phyloP scores from a whole-genome alignment of 2,797 vertebrate species.

The Enteromius fasciolatus region DNA sequence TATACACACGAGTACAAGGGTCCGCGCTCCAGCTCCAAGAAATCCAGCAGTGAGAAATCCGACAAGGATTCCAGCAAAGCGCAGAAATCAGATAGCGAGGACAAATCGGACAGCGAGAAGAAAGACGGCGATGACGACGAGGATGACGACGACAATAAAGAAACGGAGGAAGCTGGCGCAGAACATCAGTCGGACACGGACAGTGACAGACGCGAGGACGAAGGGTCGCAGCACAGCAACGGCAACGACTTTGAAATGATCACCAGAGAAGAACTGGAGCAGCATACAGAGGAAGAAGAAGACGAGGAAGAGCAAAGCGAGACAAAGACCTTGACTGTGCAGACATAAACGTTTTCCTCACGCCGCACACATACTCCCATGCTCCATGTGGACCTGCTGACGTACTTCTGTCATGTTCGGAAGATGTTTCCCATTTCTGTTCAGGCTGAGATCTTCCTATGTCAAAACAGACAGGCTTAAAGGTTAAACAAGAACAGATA shows the following conservation, averaged over 20 bases:
- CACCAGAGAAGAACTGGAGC: constrained; percentile 98
- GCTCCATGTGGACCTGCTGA: constrained; percentile 69
- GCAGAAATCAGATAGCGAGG: constrained; percentile 90
- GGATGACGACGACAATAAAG: constrained; percentile 72
- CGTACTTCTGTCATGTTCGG: constrained; percentile 56
- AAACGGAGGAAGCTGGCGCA: constrained; percentile 73
- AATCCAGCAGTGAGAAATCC: constrained; percentile 74
- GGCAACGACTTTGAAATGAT: constrained; percentile 99
- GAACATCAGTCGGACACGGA: constrained; percentile 93
- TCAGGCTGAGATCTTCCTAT: constrained; percentile 81
- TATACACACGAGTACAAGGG: constrained; percentile 99
- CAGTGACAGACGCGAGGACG: constrained; percentile 94
- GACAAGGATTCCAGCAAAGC: constrained; percentile 78
- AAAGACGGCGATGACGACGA: constrained; percentile 83
- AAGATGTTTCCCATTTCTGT: constrained; percentile 79
- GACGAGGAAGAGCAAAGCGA: constrained; percentile 70
- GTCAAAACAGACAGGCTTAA: constrained; percentile 63
- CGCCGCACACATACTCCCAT: constrained; percentile 52
- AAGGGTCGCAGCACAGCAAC: constrained; percentile 98
- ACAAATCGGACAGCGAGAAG: constrained; percentile 93
- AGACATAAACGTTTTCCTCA: constrained; percentile 83
- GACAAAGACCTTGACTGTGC: constrained; percentile 80
- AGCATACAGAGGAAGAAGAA: constrained; percentile 87
- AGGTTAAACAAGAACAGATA: constrained; percentile 65
- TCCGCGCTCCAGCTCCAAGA: constrained; percentile 87